Percentiles rank a stretch among this genome's conserved stretches.
These are phyloP conservation scores for Noctilio leporinus DNA, from an alignment of 2,113 vertebrate genomes.

Conservation along the genomic window DNA sequence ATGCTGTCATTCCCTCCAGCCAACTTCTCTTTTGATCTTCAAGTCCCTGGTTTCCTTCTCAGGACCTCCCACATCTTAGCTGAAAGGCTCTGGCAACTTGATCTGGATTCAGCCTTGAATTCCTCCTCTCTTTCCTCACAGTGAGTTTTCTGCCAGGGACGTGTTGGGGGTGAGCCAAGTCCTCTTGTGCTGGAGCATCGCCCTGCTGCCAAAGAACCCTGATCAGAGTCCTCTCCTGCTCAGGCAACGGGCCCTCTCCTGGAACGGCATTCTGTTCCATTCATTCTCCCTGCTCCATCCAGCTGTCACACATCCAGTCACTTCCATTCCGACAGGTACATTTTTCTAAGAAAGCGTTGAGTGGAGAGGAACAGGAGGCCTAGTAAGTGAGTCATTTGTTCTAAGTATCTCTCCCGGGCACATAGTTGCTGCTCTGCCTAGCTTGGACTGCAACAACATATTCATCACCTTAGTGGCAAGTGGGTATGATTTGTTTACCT, in stretches of 20 bases:
- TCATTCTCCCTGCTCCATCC: slow-evolving; percentile 5
- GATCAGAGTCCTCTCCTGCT: slow-evolving; percentile 21
- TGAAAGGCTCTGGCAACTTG: slow-evolving; percentile 52
- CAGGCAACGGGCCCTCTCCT: not conserved
- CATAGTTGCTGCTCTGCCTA: not conserved
- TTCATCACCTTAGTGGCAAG: not conserved
- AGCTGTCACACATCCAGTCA: slow-evolving; percentile 49
- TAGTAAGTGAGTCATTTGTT: slow-evolving; percentile 30
- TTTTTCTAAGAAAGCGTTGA: not conserved
- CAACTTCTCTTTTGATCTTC: slow-evolving; percentile 54
- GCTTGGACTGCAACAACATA: not conserved
- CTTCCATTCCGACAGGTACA: slow-evolving; percentile 43
- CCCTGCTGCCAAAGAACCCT: slow-evolving; percentile 48
- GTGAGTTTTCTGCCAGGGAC: slow-evolving; percentile 50
- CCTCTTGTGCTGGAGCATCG: slow-evolving; percentile 7
- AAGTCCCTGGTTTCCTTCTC: slow-evolving; percentile 37
- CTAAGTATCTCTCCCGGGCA: not conserved
- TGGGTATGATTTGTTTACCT: not conserved
- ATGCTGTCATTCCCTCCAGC: slow-evolving; percentile 8
- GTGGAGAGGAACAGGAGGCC: not conserved
- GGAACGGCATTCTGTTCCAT: not conserved
- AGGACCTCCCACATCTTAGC: slow-evolving; percentile 59
- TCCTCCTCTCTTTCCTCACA: slow-evolving; percentile 55
- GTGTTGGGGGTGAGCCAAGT: slow-evolving; percentile 35
- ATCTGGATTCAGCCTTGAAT: slow-evolving; percentile 56